A percentile compares a stretch with the other conserved stretches of the same genome.
Evolutionary conservation across 2,797 vertebrate species (phyloP).

Genomic region (Hylomyscus alleni): DNA sequence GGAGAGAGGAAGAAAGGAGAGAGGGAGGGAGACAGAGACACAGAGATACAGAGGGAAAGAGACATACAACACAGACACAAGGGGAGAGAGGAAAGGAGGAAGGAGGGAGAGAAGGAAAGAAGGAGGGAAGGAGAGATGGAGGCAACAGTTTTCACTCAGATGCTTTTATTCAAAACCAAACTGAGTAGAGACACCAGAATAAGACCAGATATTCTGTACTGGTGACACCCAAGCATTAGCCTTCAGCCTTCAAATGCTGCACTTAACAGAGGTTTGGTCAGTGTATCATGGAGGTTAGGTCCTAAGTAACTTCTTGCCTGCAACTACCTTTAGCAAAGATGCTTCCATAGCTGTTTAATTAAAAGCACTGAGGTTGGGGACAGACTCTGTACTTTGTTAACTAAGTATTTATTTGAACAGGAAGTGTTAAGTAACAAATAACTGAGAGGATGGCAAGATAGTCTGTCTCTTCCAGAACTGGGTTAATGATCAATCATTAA

Average conservation of each 20-base stretch:
- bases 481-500: conserved; percentile 37
- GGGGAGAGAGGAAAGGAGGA: neutral
- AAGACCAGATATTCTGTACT: neutral
- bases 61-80: neutral
- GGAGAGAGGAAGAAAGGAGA: no score
- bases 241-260: neutral
- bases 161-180: conserved; percentile 51
- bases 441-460: conserved; percentile 6
- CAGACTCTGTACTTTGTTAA: neutral
- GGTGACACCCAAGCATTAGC: neutral
- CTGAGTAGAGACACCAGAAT: neutral
- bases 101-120: neutral
- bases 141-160: conserved; percentile 22
- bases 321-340: conserved; percentile 41
- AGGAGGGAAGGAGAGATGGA: neutral
- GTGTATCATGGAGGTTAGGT: neutral
- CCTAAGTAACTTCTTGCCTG: neutral
- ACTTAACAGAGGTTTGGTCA: neutral
- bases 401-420: conserved; percentile 56
- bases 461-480: neutral
- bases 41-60: neutral
- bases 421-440: neutral
- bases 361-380: neutral
- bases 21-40: neutral
- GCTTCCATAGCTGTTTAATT: conserved; percentile 55